Base-by-base conservation (phyloP, 2,888 invertebrate genomes). In the Rhingia rostrata region DNA sequence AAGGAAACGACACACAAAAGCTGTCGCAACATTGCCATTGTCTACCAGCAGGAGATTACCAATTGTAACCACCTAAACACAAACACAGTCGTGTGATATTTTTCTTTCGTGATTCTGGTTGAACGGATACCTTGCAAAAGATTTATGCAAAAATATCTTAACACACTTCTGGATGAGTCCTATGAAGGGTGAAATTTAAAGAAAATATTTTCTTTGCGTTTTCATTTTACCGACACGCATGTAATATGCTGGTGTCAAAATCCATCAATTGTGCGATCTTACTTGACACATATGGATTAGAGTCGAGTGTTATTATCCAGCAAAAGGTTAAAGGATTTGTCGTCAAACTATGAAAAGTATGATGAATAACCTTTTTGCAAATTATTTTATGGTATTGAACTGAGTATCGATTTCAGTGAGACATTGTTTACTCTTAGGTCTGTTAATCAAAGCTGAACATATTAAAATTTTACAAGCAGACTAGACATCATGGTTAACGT, bases 151-250 rank as follows among this genome's bases (percentile, higher is more conserved):
- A 83, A 83, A 63, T 79, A n/a, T 12, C 7, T 43, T 22, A 43
- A 41, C 32, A 35, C 41, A 51, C 37, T 45, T 14, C 69, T 47
- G 51, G 56, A 64, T 47, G 14, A 61, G 54, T 43, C 33, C 39
- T 12, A n/a, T 77, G 82, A 78, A 78, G 82, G 82, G 53, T 78
- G 78, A 82, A 82, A 82, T 82, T 60, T 54, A 82, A 82, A 82
- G 82, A 82, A 82, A 78, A 78, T 43, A 82, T 5, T 54, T 60
- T 61, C 32, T 10, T 7, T 43, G 22, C 22, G 22, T 33, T 77
- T 77, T 64, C 64, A 70, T 35, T 56, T 12, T 9, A 6, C 41
- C 33, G 66, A 41, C 49, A 10, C 7, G 10, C 39, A 12, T 33
- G 10, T 2, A 35, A 7, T 54, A 9, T n/a, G 3, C 33, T 67